Evolutionary conservation across 30 jellyfish, hydroid and myxozoan species (phyloP).

Genomic region (Aurelia aurita complex sp. Pacific): DNA sequence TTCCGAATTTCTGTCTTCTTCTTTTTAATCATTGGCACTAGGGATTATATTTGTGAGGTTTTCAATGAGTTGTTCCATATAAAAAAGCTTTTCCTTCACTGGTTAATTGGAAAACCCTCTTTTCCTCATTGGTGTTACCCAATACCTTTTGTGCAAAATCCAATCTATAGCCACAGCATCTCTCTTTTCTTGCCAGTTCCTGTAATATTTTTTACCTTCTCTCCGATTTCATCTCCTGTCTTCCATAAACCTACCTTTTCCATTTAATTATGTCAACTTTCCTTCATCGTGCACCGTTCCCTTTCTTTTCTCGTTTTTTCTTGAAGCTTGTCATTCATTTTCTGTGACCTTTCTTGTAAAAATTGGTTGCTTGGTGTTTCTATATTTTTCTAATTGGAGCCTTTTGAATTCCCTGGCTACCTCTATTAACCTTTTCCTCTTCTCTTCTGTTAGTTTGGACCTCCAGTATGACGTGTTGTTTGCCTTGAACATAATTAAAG

Average conservation of each 20-base stretch:
- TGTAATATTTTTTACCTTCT: too few relatives aligned
- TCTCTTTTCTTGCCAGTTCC: background rate
- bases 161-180: too few relatives aligned
- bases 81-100: background rate
- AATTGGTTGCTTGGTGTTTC: too few relatives aligned
- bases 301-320: background rate
- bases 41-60: background rate
- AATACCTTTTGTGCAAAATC: background rate
- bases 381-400: too few relatives aligned
- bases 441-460: background rate
- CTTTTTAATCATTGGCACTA: background rate
- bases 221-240: background rate
- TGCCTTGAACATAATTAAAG: slow-evolving; percentile 1
- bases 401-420: background rate
- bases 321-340: background rate
- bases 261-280: background rate
- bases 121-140: background rate
- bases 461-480: slow-evolving; percentile 6
- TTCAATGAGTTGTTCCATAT: background rate
- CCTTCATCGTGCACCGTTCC: background rate
- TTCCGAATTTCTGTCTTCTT: background rate
- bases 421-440: background rate
- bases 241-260: background rate
- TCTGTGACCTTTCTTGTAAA: too few relatives aligned
- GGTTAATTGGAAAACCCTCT: background rate